Evolutionary conservation across 2,113 vertebrate species (phyloP), one percentile per base, ranked within the genome.

Genomic region (Pterophyllum scalare): DNA sequence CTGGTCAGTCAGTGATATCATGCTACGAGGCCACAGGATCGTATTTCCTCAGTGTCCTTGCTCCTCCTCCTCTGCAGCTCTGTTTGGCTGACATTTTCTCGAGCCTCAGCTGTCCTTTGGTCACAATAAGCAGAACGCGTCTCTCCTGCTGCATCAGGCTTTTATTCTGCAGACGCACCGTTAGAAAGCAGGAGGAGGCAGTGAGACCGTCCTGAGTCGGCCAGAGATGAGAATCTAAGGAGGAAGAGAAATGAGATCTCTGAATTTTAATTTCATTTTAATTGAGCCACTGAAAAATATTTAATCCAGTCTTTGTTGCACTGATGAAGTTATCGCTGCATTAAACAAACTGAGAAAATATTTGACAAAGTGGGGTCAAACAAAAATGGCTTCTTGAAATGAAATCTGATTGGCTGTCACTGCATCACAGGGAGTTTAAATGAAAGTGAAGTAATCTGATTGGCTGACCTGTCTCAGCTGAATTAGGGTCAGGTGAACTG

Each of bases 381-480:
- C 31, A 31, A 49, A 49, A 43, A 13, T 46, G 24, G 17, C 43
- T 24, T 52, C 3, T 6, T 52, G 38, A 52, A 56, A 77, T 77
- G 17, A 54, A 56, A 60, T 24, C 38, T 61, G 54, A 79, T 56
- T 26, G 33, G 64, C 75, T 62, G 59, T 54, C 13, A 6, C 28
- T 19, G 26, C 26, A 0, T 31, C 17, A 72, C 26, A 6, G 17
- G 28, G 56, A 65, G 19, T 84, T 90, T 79, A 89, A 89, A 87
- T 70, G 24, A 85, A 62, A 80, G 59, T 72, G 83, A 72, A 60
- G 75, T 92, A 87, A 92, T 91, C 90, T 87, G 82, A 86, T 90
- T 84, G 86, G 82, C 87, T 15, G 79, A 77, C 59, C 80, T 84
- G 80, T 77, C 17, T 8, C 61, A 6, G 74, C 64, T 79, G 60